These are phyloP conservation scores for Conus ventricosus DNA, from an alignment of 1,140 invertebrate genomes.

Conservation along the genomic window DNA sequence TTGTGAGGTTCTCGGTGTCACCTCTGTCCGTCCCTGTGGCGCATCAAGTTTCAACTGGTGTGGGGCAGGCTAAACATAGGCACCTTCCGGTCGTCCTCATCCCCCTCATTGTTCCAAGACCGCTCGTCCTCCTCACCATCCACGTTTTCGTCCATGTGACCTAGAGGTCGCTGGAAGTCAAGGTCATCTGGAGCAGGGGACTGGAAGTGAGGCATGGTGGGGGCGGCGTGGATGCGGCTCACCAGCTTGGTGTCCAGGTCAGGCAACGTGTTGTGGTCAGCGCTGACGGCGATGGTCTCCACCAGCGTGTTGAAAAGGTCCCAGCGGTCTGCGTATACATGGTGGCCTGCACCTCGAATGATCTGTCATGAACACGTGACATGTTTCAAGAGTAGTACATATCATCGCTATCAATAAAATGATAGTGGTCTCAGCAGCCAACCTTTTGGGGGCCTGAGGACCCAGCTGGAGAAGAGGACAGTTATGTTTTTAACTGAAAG, in stretches of 20 bases:
- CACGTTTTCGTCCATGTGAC: conserved; percentile 17
- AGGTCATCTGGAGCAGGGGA: background rate
- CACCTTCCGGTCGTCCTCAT: background rate
- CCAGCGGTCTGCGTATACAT: conserved; percentile 94
- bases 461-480: background rate
- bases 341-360: conserved; percentile 94
- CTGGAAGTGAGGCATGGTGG: background rate
- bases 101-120: background rate
- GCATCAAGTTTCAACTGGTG: too few species aligned
- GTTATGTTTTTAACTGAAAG: background rate
- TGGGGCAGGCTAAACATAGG: background rate
- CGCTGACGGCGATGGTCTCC: conserved; percentile 81
- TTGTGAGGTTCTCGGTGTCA: too few species aligned
- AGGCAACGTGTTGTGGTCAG: conserved; percentile 63
- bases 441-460: background rate
- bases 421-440: background rate
- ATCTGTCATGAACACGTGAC: conserved; percentile 78
- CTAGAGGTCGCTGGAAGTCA: conserved; percentile 16
- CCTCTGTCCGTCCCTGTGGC: too few species aligned
- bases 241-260: conserved; percentile 15
- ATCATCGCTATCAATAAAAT: background rate
- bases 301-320: conserved; percentile 92
- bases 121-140: background rate
- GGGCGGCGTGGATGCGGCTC: background rate
- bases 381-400: background rate